Evolutionary conservation across 2,888 invertebrate species (phyloP).

Genomic region (Aethes cnicana): DNA sequence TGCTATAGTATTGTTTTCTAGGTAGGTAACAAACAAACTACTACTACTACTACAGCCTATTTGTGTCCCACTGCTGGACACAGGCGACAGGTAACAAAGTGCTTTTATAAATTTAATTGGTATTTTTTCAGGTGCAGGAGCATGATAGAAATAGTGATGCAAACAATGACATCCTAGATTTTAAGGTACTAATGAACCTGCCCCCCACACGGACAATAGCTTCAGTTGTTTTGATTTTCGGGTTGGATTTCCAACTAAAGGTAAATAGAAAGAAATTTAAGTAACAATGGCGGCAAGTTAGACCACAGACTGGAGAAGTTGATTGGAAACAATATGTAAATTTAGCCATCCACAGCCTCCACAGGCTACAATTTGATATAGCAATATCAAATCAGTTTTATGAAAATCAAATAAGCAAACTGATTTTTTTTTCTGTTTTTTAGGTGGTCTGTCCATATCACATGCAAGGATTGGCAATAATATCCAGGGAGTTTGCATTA

Average conservation of each 20-base stretch:
- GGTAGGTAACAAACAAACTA: too few relatives aligned
- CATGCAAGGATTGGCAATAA: conserved; percentile 79
- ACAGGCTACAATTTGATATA: too few relatives aligned
- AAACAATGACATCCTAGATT: conserved; percentile 83
- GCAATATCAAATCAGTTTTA: too few relatives aligned
- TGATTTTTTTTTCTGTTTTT: conserved; percentile 39
- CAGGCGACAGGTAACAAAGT: too few relatives aligned
- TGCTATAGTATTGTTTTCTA: too few relatives aligned
- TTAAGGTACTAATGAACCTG: conserved; percentile 82
- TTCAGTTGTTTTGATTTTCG: conserved; percentile 81
- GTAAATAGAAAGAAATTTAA: too few relatives aligned
- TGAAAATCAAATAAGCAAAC: not conserved
- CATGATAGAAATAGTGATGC: conserved; percentile 85
- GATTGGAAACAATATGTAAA: too few relatives aligned
- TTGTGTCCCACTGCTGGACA: too few relatives aligned
- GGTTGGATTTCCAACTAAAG: conserved; percentile 83
- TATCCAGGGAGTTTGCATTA: conserved; percentile 65
- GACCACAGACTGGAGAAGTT: too few relatives aligned
- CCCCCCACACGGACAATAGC: conserved; percentile 74
- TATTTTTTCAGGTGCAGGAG: conserved; percentile 83
- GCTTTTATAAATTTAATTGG: not conserved
- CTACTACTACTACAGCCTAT: too few relatives aligned
- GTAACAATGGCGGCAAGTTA: too few relatives aligned
- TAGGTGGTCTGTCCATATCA: conserved; percentile 80
- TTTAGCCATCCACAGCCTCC: too few relatives aligned